Conservation (phyloP, 1,140 invertebrate genomes). For the Macrosteles quadrilineatus region DNA sequence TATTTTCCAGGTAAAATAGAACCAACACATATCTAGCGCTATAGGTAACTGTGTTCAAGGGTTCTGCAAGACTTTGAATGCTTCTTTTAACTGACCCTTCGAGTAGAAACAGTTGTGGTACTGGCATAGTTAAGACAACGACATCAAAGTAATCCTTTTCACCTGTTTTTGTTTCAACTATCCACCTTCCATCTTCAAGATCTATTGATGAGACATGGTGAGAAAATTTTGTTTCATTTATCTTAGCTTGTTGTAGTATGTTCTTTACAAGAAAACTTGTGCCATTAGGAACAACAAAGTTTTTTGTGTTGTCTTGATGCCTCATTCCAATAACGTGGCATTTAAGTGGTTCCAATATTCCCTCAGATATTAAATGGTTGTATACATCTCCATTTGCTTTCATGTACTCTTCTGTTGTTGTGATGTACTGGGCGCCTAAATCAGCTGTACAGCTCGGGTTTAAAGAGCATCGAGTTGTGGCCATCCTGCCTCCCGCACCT, state of each 20-base stretch:
- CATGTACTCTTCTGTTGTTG: slow-evolving; percentile 33
- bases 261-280: slow-evolving; percentile 53
- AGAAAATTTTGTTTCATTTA: slow-evolving; percentile 44
- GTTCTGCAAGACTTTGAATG: slow-evolving; percentile 35
- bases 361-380: slow-evolving; percentile 46
- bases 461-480: slow-evolving; percentile 49
- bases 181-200: slow-evolving; percentile 37
- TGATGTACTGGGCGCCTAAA: slow-evolving; percentile 56
- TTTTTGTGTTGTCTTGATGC: slow-evolving; percentile 41
- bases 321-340: slow-evolving; percentile 47
- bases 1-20: slow-evolving; percentile 50
- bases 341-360: slow-evolving; percentile 46
- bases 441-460: slow-evolving; percentile 49
- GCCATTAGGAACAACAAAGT: slow-evolving; percentile 54
- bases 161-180: slow-evolving; percentile 42
- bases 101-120: slow-evolving; percentile 56
- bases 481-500: slow-evolving; percentile 54
- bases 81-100: slow-evolving; percentile 45
- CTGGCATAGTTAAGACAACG: slow-evolving; percentile 58
- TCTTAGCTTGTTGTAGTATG: slow-evolving; percentile 48
- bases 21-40: slow-evolving; percentile 56
- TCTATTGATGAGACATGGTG: slow-evolving; percentile 47
- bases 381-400: slow-evolving; percentile 42
- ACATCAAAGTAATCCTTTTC: slow-evolving; percentile 51
- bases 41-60: slow-evolving; percentile 52